Evolutionary conservation across 2,888 invertebrate species (phyloP), one percentile per base, ranked within the genome.

Genomic region (Malthinus flaveolus): DNA sequence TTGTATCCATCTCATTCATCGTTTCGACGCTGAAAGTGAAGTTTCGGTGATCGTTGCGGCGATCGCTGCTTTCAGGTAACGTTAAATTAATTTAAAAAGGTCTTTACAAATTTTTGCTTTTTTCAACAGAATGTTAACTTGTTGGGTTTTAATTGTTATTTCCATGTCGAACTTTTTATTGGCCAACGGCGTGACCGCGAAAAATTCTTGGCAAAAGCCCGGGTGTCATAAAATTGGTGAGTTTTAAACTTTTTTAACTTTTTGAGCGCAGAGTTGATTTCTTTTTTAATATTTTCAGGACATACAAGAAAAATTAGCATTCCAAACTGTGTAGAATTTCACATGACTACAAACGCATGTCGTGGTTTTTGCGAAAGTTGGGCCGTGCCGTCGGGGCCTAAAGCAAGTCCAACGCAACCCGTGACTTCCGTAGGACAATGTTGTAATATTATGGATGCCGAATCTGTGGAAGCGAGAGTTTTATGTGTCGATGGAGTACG

Each of bases 391-490:
- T 91, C 92, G 0, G 80, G 82, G 0, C 79, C 81, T 49, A 81
- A 82, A 62, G 79, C 82, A 1, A 75, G 81, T 50, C 76, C 81
- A 10, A 81, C 80, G 35, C 79, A 79, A 65, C 79, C 78, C 5
- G 75, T 79, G 5, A 79, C 79, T 1, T 92, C 93, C 0, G 83
- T 91, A 33, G 93, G 92, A 7, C 90, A 93, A 74, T 94, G 94
- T 78, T 94, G 94, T 78, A 92, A 91, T 76, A 94, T 94, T 70
- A 90, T 91, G 87, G 91, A 93, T 70, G 89, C 93, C 0, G 91
- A 92, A 79, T 82, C 91, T 86, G 85, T 91, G 49, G 87, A 87
- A 65, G 90, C 89, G 7, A 84, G 86, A 66, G 91, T 93, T 2
- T 80, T 89, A 61, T 94, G 93, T 75, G 79, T 91, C 59, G 90